Evolutionary conservation across 2,888 invertebrate species (phyloP), one percentile per base, ranked within the genome.

Genomic region (Catocala sponsa): DNA sequence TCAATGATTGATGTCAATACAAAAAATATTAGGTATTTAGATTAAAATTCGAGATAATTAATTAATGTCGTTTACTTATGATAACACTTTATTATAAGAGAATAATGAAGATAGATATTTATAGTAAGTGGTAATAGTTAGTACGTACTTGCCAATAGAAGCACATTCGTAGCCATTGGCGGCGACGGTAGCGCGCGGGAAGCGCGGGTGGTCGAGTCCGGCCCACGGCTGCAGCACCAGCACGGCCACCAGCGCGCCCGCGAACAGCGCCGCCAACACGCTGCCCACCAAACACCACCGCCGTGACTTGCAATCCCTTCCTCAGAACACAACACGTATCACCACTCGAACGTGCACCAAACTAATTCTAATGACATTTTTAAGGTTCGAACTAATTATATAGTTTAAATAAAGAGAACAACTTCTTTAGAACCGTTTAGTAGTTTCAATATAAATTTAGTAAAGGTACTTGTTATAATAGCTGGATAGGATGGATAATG

Each of bases 101-200:
- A 7, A 38, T 7, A 38, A 38, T 38, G 35, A 7, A 7, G 35
- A 6, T 6, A 38, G 25, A 38, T 38, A 38, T 38, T 0, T 25
- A 25, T 25, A 25, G 25, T 12, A 4, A 12, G 13, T 6, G 6
- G 12, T 12, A 32, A 41, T 0, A n/a, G 13, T n/a, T 43, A 9
- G 35, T 6, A 71, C 83, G 56, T 82, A 96, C 96, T 94, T 95
- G 76, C 97, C 98, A 72, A 98, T 95, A 33, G 92, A 87, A 6
- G 98, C 96, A 87, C 98, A 98, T 82, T 96, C 96, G 73, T 91
- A 88, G 53, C 97, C 97, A 91, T 97, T 97, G 47, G 97, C 96
- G 35, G 96, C 96, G 63, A 98, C 96, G 4, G 96, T 96, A 46
- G 96, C 96, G 74, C 82, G 89, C 77, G 80, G 85, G 88, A 75